Evolutionary conservation across 2,888 invertebrate species (phyloP), one percentile per base, ranked within the genome.

Genomic region (Campoplex nolae): DNA sequence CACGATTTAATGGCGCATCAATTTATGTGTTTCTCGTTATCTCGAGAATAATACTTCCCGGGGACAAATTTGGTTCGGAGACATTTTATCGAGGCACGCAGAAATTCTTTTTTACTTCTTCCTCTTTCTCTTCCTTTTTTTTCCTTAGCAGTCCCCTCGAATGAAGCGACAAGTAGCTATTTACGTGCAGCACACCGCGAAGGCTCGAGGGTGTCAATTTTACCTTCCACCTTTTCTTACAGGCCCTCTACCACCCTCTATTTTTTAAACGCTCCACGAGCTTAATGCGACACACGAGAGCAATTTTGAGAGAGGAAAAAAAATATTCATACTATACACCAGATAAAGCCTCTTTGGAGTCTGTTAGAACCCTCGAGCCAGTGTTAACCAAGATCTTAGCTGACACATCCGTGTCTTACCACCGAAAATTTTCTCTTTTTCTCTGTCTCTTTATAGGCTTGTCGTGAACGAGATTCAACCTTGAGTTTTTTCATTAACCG

Each of bases 121-220:
- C 45, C 23, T 23, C 23, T 23, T 23, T 23, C 23, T 23, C 23
- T 23, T 23, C 23, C 23, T 45, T 81, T 82, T 82, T 83, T 78
- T 83, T 83, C 65, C 32, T 76, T 28, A 38, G 51, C 45, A 35
- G 48, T 54, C 88, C 38, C 68, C 38, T 88, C 78, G 90, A 94
- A 94, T 91, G 93, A 94, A 92, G 94, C 93, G 94, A 94, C 93
- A 94, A 94, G 93, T 94, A 94, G 94, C 93, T 93, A 94, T 94
- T 94, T 93, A 94, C 91, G 93, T 93, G 93, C 91, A 89, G 89
- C 86, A 88, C 90, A 89, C 88, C 86, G 85, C 84, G 84, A 84
- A 68, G 84, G 88, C 90, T 90, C 90, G 85, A 88, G 88, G 84
- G 86, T 85, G 88, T 85, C 83, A 83, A 74, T 58, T 81, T 62